Evolutionary conservation across 2,113 vertebrate genomes (phyloP).

Genomic region (Hemiscyllium ocellatum): DNA sequence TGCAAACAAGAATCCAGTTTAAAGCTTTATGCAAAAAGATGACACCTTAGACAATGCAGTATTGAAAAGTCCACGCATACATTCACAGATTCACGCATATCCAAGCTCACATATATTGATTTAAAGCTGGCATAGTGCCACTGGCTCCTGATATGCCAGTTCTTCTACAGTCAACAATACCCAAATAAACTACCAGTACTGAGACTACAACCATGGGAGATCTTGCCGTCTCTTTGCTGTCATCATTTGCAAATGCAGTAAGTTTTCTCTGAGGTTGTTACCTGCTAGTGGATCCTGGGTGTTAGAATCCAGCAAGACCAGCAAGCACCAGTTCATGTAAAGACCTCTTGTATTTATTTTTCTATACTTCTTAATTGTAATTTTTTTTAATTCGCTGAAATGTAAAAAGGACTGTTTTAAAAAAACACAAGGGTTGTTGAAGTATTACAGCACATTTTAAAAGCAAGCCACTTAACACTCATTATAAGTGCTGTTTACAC

Average conservation of each 20-base stretch:
- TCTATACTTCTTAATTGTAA: no score
- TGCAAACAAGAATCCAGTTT: not conserved
- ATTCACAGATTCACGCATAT: not conserved
- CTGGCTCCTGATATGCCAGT: not conserved
- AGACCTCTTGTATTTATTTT: no score
- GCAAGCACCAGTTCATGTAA: not conserved
- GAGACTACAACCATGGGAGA: not conserved
- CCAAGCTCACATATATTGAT: not conserved
- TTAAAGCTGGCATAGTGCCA: not conserved
- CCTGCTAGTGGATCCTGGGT: not conserved
- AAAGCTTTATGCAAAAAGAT: not conserved
- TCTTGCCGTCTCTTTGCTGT: not conserved
- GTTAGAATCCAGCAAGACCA: not conserved
- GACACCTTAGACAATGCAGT: not conserved
- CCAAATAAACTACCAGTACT: not conserved
- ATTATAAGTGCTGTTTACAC: no score
- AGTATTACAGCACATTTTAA: no score
- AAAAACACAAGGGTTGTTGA: no score
- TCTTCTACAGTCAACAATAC: not conserved
- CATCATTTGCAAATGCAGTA: not conserved
- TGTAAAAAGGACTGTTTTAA: no score
- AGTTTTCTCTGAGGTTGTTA: not conserved
- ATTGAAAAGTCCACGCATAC: not conserved
- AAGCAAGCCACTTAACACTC: no score
- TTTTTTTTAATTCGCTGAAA: no score